Evolutionary conservation across 2,888 invertebrate species (phyloP), one percentile per base, ranked within the genome.

Genomic region (Schizaphis graminum): DNA sequence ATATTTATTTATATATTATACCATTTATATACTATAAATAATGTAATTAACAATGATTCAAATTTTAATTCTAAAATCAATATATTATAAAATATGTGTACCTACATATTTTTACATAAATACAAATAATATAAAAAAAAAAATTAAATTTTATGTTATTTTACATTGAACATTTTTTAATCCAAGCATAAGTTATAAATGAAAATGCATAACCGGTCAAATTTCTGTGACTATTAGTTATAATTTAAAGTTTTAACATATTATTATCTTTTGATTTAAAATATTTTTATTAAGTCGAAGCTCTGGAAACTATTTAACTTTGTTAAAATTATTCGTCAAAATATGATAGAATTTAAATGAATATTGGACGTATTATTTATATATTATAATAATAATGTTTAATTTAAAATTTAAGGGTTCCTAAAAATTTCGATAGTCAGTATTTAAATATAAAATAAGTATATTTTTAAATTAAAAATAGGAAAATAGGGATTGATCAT

Each of bases 101-200:
- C 28, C 11, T 0, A 28, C 28, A 28, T 0, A 28, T 3, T 61
- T 61, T 28, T 11, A 3, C 3, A 67, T n/a, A n/a, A n/a, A 67
- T 1, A 28, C 3, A n/a, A 67, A 67, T 67, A 13, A 13, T 57
- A 26, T 56, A 56, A 7, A 26, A 26, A 57, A 57, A 53, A 53
- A 16, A 21, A 53, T 53, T 0, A 13, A 26, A n/a, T 67, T 0
- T n/a, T n/a, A 11, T 67, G 61, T 67, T 67, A 67, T 13, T 67
- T n/a, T n/a, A 67, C 61, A 67, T 67, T 67, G 13, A n/a, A 67
- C n/a, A n/a, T 67, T 67, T 67, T 67, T 67, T 67, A n/a, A 67
- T 67, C 13, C 13, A 13, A n/a, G 21, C 13, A n/a, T n/a, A 67
- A 16, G 67, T n/a, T n/a, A n/a, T 67, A 61, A 28, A 61, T 61